phyloP scores from a whole-genome alignment of 2,888 invertebrate genomes.

The Conomelus anceps region DNA sequence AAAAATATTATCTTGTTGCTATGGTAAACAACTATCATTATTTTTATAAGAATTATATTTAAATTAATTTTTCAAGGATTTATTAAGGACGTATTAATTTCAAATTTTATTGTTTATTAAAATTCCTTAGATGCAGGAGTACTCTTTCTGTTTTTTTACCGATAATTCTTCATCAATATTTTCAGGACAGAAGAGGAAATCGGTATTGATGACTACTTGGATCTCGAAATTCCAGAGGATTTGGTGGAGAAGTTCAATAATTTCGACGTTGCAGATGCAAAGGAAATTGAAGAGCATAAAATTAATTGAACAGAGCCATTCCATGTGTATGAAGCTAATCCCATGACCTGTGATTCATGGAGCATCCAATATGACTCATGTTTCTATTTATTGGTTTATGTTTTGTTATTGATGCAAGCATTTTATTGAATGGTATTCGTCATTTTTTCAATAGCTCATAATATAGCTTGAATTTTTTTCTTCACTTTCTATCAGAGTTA shows the following conservation, averaged over 20 bases:
- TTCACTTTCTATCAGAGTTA: neutral
- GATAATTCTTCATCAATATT: neutral
- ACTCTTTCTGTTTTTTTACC: neutral
- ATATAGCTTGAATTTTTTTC: neutral
- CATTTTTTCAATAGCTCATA: neutral
- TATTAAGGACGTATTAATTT: no score
- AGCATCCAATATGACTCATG: neutral
- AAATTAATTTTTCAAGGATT: no score
- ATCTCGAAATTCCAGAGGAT: neutral
- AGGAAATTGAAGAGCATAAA: neutral
- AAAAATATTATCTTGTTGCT: no score
- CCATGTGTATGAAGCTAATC: no score
- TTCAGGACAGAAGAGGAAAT: neutral
- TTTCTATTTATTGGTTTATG: neutral
- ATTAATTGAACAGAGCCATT: neutral
- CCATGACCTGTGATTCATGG: no score
- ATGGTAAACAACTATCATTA: no score
- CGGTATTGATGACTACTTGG: neutral
- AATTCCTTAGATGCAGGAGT: no score
- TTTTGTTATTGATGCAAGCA: neutral
- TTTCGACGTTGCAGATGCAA: neutral
- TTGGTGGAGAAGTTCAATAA: neutral
- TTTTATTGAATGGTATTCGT: neutral
- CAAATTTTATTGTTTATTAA: no score
- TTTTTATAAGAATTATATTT: no score